Base-by-base conservation (phyloP, 2,888 invertebrate genomes). In the Hydropsyche betteni region DNA sequence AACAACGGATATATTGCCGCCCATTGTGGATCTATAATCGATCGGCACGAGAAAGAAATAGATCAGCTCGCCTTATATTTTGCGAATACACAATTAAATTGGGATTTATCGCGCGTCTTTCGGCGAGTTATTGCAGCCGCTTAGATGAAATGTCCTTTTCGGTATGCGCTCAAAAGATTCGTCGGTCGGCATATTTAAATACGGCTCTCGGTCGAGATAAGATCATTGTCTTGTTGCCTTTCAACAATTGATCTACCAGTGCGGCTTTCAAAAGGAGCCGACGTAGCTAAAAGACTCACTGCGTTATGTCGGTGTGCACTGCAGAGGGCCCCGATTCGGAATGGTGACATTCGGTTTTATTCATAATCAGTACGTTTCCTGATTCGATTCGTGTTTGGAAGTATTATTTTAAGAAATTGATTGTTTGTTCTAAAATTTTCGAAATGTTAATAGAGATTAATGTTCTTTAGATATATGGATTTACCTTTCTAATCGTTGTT, bases 231-330 rank as follows among this genome's bases (percentile, higher is more conserved):
- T 69, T 69, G 69, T 69, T 38, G 58, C 58, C 58, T 14, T 24
- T 24, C 50, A 74, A 74, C 74, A 74, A 74, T 74, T 74, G 74
- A 74, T 74, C 68, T 51, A 69, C 74, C 74, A 69, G 52, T 74
- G 69, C 69, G 69, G 33, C 12, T 53, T 69, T 16, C 50, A 34
- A 69, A 69, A 74, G 74, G 55, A 52, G 69, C 74, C 74, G 74
- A 52, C 69, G 10, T 44, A 44, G 10, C 44, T 10, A 10, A 44
- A 10, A 44, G 44, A 6, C 10, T 44, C 10, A 10, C 44, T 8
- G 44, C 44, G 44, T 44, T 44, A 44, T 44, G 10, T 44, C 6
- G 7, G 44, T 44, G 24, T 24, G 24, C 24, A 24, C 24, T 24
- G 24, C 24, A 24, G 24, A 44, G 44, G 10, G 10, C 10, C 44